A percentile compares a stretch with the other conserved stretches of the same genome.
These are phyloP conservation scores for Netelia melanura DNA, from an alignment of 2,888 invertebrate species.

Conservation along the genomic window DNA sequence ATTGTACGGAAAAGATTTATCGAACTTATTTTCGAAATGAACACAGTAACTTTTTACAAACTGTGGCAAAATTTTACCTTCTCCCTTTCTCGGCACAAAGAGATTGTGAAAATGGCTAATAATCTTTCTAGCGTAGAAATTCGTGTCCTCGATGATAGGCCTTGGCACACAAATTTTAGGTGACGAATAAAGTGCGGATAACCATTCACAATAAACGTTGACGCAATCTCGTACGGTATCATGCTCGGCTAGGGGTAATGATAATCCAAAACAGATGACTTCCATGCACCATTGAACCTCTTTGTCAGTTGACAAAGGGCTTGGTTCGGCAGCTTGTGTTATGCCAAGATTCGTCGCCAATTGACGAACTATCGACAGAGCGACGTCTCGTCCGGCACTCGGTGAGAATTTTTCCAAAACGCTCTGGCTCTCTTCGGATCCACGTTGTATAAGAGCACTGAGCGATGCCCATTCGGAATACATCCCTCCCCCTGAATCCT, in stretches of 20 bases:
- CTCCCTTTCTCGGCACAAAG: constrained; percentile 96
- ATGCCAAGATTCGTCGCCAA: constrained; percentile 90
- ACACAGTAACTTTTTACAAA: neutral
- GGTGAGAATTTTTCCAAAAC: constrained; percentile 92
- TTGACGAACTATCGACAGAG: constrained; percentile 92
- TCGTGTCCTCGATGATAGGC: constrained; percentile 95
- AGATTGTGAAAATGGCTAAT: constrained; percentile 97
- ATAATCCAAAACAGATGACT: constrained; percentile 96
- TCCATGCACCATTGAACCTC: constrained; percentile 95
- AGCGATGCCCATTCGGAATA: constrained; percentile 94
- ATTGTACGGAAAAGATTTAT: too few species aligned
- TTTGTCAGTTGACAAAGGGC: constrained; percentile 92
- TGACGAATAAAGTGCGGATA: constrained; percentile 93
- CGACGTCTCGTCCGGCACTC: constrained; percentile 92
- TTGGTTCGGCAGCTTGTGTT: constrained; percentile 93
- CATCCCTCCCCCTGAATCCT: constrained; percentile 91
- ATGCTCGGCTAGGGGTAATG: constrained; percentile 95
- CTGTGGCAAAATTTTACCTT: constrained; percentile 88
- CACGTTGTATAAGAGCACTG: constrained; percentile 88
- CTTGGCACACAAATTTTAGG: constrained; percentile 95
- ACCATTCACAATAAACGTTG: constrained; percentile 98
- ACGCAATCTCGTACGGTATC: constrained; percentile 98
- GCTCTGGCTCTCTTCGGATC: constrained; percentile 88
- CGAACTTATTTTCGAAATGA: neutral
- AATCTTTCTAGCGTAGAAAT: constrained; percentile 95